Base-by-base conservation (phyloP, 2,797 vertebrate species). In the Enteromius thamalakanensis region DNA sequence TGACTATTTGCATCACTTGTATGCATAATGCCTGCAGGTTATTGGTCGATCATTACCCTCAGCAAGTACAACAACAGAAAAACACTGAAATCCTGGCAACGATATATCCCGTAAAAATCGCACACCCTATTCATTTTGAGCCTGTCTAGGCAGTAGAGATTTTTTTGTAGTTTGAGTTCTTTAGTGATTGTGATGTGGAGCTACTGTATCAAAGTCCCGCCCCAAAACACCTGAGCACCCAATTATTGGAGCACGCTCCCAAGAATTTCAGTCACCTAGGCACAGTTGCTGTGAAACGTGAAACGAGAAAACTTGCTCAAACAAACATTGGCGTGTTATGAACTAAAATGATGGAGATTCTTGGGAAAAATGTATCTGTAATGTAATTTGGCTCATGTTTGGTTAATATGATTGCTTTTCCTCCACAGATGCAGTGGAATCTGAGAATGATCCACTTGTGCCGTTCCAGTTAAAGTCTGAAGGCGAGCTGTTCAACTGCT, bases 391-490 rank as follows among this genome's bases (percentile, higher is more conserved):
- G 8, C 53, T 55, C 19, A n/a, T n/a, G 0, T 55, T 47, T 40
- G 11, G 0, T 40, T n/a, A 26, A 49, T 34, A 11, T 42, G 10
- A 5, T 68, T 65, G 15, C 21, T 64, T 68, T 32, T 42, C 10
- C 40, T 14, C 82, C 32, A 21, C 79, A 91, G 89, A 92, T 76
- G 82, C 90, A 64, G 89, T 88, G 72, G 71, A 86, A 62, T 81
- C 81, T 0, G 93, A 95, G 86, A 93, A 91, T 70, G 94, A 95
- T 75, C 84, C 90, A 2, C 79, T 91, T 84, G 84, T 94, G 76
- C 92, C 4, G 23, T 87, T 95, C 83, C 90, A 94, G 74, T 88
- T 95, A 86, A 91, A 93, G 89, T 86, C 92, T 1, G 93, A 95
- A 47, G 92, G 76, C 26, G 90, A 91, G 51, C 88, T 93, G 65